Conservation (phyloP, 1,140 invertebrate species). For the Leptoteleia sp. region DNA sequence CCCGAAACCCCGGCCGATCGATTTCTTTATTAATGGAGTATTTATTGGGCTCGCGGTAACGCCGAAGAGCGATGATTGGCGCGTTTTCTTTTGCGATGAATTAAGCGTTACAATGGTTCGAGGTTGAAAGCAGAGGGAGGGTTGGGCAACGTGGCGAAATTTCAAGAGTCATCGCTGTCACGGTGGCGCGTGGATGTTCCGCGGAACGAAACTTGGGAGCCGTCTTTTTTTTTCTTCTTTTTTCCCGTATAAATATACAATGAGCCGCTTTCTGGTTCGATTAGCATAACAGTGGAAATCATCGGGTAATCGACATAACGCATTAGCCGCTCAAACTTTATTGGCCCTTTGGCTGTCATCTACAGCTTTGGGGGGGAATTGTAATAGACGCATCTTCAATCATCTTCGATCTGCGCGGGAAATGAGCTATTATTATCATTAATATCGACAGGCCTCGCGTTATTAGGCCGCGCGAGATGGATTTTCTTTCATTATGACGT, state of each 20-base stretch:
- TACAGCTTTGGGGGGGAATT: slow-evolving; percentile 36
- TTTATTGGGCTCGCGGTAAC: too few relatives aligned
- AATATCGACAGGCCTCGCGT: slow-evolving; percentile 38
- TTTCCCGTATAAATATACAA: slow-evolving; percentile 21
- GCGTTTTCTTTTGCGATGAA: neutral
- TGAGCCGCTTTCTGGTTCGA: neutral
- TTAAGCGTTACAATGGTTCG: slow-evolving; percentile 3
- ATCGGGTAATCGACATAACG: slow-evolving; percentile 32
- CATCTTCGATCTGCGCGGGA: slow-evolving; percentile 22
- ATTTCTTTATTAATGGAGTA: too few relatives aligned
- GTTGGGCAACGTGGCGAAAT: too few relatives aligned
- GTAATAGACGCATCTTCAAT: slow-evolving; percentile 59
- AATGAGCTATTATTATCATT: slow-evolving; percentile 53
- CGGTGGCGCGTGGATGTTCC: too few relatives aligned
- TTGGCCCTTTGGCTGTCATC: slow-evolving; percentile 48
- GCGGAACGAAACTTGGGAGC: too few relatives aligned
- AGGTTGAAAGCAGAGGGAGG: too few relatives aligned
- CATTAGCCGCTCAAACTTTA: slow-evolving; percentile 35
- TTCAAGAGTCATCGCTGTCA: too few relatives aligned
- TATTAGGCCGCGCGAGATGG: slow-evolving; percentile 27
- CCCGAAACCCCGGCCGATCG: too few relatives aligned
- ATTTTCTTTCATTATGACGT: slow-evolving; percentile 40
- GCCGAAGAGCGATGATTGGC: neutral
- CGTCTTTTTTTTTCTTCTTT: too few relatives aligned
- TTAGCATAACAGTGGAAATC: slow-evolving; percentile 52